Evolutionary conservation across 2,113 vertebrate genomes (phyloP).

Genomic region (Carassius auratus): DNA sequence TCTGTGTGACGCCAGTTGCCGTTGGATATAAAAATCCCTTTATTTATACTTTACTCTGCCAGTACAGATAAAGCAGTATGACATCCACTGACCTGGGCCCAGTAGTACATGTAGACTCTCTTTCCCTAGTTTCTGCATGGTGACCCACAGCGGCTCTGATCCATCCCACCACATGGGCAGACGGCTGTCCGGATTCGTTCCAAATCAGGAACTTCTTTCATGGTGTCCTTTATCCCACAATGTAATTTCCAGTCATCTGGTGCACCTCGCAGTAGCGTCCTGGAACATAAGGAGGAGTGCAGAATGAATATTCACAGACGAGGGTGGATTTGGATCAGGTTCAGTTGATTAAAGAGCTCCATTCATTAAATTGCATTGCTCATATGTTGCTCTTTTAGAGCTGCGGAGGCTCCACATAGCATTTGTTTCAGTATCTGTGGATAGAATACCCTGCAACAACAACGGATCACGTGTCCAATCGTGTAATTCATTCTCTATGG

Average conservation of each 20-base stretch:
- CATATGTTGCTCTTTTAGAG: neutral
- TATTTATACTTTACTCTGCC: too few species aligned
- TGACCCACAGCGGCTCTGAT: constrained; percentile 94
- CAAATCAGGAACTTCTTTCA: constrained; percentile 89
- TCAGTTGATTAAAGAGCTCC: neutral
- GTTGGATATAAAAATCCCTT: too few species aligned
- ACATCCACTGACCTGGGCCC: constrained; percentile 81
- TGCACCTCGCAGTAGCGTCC: constrained; percentile 89
- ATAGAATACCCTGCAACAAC: neutral
- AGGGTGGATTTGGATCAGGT: constrained; percentile 1
- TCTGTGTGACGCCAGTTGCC: too few species aligned
- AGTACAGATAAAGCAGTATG: too few species aligned
- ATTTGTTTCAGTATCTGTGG: neutral
- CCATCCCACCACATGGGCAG: constrained; percentile 93
- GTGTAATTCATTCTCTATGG: neutral
- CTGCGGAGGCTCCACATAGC: neutral
- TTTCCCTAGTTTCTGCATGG: constrained; percentile 85
- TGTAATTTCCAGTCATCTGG: constrained; percentile 94
- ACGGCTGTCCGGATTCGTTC: constrained; percentile 85
- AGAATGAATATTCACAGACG: neutral
- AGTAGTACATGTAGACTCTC: constrained; percentile 92
- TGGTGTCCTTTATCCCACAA: constrained; percentile 87
- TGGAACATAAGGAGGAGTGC: constrained; percentile 55
- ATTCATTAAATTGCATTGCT: neutral
- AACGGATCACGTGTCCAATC: neutral